Evolutionary conservation across 2,797 vertebrate genomes (phyloP).

Genomic region (Chromobotia macracanthus): DNA sequence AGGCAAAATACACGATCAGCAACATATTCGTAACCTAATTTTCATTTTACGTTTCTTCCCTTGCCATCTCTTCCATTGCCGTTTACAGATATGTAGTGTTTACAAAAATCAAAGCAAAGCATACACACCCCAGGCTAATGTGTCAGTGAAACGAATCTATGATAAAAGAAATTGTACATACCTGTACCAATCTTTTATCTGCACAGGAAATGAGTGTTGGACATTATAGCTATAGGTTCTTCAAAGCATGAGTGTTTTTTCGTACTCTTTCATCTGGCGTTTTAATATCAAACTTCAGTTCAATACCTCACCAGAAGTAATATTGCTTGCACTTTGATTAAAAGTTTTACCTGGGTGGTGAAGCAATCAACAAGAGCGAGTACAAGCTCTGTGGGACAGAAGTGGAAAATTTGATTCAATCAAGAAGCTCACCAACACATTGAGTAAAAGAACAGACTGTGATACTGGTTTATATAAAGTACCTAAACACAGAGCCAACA

Average conservation of each 20-base stretch:
- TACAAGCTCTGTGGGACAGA: neutral
- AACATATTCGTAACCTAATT: slow-evolving; percentile 20
- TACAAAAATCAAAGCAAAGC: slow-evolving; percentile 13
- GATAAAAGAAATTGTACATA: slow-evolving; percentile 10
- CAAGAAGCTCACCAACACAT: neutral
- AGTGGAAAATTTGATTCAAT: neutral
- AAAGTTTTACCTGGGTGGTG: slow-evolving; percentile 7
- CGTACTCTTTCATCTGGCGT: neutral
- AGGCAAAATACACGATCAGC: neutral
- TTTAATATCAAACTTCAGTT: slow-evolving; percentile 32
- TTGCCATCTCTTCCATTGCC: slow-evolving; percentile 4
- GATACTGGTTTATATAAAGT: neutral
- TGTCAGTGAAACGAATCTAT: neutral
- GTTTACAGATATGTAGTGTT: slow-evolving; percentile 11
- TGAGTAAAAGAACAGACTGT: neutral
- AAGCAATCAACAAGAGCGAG: slow-evolving; percentile 14
- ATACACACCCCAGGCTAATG: neutral
- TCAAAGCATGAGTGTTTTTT: slow-evolving; percentile 32
- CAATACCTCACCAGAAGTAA: slow-evolving; percentile 6
- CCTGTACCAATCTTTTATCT: slow-evolving; percentile 11
- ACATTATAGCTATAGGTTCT: slow-evolving; percentile 5
- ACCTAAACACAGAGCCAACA: no score
- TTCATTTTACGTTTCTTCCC: neutral
- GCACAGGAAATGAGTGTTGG: neutral
- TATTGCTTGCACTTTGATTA: slow-evolving; percentile 24